A percentile compares a stretch with the other conserved stretches of the same genome.
phyloP scores from a whole-genome alignment of 2,888 invertebrate genomes.

The Dryococelus australis region DNA sequence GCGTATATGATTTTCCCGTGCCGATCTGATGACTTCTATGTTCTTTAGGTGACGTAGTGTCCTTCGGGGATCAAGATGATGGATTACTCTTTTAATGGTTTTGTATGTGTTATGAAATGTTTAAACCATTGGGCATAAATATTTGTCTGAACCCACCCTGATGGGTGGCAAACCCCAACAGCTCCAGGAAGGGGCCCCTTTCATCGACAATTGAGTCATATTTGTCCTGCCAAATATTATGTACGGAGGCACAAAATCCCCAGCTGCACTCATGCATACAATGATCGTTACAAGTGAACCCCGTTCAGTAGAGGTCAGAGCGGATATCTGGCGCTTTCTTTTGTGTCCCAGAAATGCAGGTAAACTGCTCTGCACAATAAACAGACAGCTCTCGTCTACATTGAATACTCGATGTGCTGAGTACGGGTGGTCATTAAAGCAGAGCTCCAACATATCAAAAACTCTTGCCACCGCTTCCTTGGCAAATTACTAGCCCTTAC shows the following conservation, averaged over 20 bases:
- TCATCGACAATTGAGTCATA: neutral
- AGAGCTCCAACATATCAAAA: slow-evolving; percentile 7
- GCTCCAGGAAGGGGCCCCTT: too few species aligned
- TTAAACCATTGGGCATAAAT: slow-evolving; percentile 25
- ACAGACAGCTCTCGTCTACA: slow-evolving; percentile 28
- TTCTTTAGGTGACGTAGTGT: slow-evolving; percentile 28
- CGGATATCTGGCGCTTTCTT: slow-evolving; percentile 33
- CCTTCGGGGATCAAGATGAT: slow-evolving; percentile 30
- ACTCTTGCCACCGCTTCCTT: slow-evolving; percentile 33
- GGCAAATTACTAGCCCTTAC: slow-evolving; percentile 30
- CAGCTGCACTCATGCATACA: slow-evolving; percentile 34
- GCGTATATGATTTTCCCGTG: slow-evolving; percentile 28
- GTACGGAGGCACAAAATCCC: slow-evolving; percentile 29
- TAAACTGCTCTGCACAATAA: slow-evolving; percentile 35
- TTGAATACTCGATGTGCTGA: slow-evolving; percentile 13
- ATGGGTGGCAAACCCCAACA: slow-evolving; percentile 23
- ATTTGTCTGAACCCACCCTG: slow-evolving; percentile 29
- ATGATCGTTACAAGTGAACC: slow-evolving; percentile 23
- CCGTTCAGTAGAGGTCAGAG: slow-evolving; percentile 32
- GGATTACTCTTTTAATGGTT: neutral
- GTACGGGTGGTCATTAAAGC: slow-evolving; percentile 4
- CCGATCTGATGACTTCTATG: slow-evolving; percentile 24
- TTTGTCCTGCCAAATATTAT: slow-evolving; percentile 33
- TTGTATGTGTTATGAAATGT: slow-evolving; percentile 28
- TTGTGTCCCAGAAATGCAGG: slow-evolving; percentile 32